Evolutionary conservation across 2,113 vertebrate species (phyloP), one percentile per base, ranked within the genome.

Genomic region (Protobothrops flavoviridis): DNA sequence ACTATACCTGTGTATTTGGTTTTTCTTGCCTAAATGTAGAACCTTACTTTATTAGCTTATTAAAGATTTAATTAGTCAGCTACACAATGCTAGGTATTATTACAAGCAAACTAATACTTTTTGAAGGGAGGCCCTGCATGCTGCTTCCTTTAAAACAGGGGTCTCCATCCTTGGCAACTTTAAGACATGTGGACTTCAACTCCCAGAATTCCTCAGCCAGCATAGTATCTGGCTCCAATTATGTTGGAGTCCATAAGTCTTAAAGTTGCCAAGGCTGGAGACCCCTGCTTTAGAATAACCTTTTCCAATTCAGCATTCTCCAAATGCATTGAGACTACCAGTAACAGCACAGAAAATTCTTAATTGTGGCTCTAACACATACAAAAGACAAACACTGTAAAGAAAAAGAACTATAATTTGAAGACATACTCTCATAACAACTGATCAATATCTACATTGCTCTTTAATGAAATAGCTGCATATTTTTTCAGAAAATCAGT

Each of bases 361-460:
- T 43, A 43, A 81, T 1, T 43, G 17, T 43, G 39, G 74, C 17
- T 17, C 43, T 17, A 81, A 81, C 33, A 81, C 17, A 0, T 21
- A 20, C 33, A 39, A 81, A 81, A 81, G 33, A 33, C 33, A 43
- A 81, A 43, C 33, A 21, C 33, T 39, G n/a, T 39, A 39, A 87
- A 55, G 93, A 92, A 95, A 91, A 50, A 93, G 91, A 95, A 94
- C 92, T 93, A 93, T 93, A 92, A 88, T 89, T 57, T 91, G 87
- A 95, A 96, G 96, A 90, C 57, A 88, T 94, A 96, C 95, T 89
- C 0, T 2, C 21, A 39, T 96, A 94, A 95, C 45, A 95, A 61
- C 69, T 94, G 94, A 93, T 97, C 95, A 97, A 96, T 97, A 97
- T 95, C 94, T 95, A 33, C 53, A 92, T 95, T 95, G 45, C 9